phyloP scores from a whole-genome alignment of 2,113 vertebrate genomes.

The Salvator merianae region DNA sequence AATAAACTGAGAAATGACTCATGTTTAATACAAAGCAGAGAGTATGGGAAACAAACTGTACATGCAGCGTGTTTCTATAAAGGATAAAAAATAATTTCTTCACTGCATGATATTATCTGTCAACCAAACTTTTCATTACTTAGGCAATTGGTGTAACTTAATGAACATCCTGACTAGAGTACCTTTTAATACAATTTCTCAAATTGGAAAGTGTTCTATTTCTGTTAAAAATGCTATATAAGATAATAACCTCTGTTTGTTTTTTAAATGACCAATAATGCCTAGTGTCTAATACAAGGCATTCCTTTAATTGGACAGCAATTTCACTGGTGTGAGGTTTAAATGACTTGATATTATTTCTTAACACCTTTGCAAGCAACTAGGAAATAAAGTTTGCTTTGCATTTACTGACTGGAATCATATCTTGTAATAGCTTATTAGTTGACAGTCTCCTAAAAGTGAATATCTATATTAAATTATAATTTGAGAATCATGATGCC shows the following conservation, averaged over 20 bases:
- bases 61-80: slow-evolving; percentile 12
- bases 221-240: slow-evolving; percentile 54
- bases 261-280: slow-evolving; percentile 57
- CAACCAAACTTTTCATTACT: slow-evolving; percentile 61
- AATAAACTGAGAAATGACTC: slow-evolving; percentile 23
- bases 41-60: slow-evolving; percentile 29
- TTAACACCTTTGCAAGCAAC: slow-evolving; percentile 51
- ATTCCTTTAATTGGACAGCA: slow-evolving; percentile 56
- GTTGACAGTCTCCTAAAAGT: slow-evolving; percentile 40
- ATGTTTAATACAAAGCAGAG: background rate
- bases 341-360: slow-evolving; percentile 60
- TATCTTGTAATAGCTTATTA: slow-evolving; percentile 60
- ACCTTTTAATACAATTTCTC: slow-evolving; percentile 50
- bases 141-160: slow-evolving; percentile 50
- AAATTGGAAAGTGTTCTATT: slow-evolving; percentile 49
- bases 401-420: slow-evolving; percentile 52
- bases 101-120: slow-evolving; percentile 21
- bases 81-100: slow-evolving; percentile 22
- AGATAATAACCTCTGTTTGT: slow-evolving; percentile 55
- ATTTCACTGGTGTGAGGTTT: slow-evolving; percentile 50
- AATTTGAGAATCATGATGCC: slow-evolving; percentile 37
- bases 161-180: slow-evolving; percentile 27
- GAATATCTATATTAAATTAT: slow-evolving; percentile 55
- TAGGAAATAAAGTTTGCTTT: slow-evolving; percentile 58
- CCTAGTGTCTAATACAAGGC: slow-evolving; percentile 57